Conservation (phyloP, 2,888 invertebrate species). For the Oligia fasciuncula region DNA sequence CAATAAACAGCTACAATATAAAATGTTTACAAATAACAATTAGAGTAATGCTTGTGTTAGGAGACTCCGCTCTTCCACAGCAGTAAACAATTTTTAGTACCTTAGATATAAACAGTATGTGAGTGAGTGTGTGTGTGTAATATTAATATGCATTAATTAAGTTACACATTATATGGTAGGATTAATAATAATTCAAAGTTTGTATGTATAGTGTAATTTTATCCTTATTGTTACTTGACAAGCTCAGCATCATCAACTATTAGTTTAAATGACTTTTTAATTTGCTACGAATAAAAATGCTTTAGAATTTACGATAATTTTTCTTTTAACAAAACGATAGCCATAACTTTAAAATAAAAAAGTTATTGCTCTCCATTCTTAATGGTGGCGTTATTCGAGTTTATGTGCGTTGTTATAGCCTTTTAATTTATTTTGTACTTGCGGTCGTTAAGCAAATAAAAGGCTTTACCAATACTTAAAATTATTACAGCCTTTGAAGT, state of each 20-base stretch:
- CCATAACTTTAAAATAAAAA: slow-evolving; percentile 32
- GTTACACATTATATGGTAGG: no score
- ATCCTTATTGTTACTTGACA: neutral
- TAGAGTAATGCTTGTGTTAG: no score
- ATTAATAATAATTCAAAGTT: no score
- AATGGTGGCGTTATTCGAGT: slow-evolving; percentile 30
- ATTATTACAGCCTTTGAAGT: slow-evolving; percentile 40
- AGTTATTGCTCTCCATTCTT: slow-evolving; percentile 8
- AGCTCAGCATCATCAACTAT: neutral
- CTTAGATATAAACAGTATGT: no score
- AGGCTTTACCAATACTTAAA: slow-evolving; percentile 50
- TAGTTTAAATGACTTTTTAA: neutral
- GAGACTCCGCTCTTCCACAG: no score
- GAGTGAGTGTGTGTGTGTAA: no score
- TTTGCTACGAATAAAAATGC: neutral
- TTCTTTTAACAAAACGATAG: slow-evolving; percentile 6
- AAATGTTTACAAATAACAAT: no score
- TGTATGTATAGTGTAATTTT: neutral
- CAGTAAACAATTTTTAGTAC: no score
- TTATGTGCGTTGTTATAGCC: slow-evolving; percentile 45
- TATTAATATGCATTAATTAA: no score
- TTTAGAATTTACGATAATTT: neutral
- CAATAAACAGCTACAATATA: no score
- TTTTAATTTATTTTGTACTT: slow-evolving; percentile 55
- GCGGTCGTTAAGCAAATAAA: slow-evolving; percentile 53